phyloP scores from a whole-genome alignment of 2,888 invertebrate species.

The Pasiphila rectangulata region DNA sequence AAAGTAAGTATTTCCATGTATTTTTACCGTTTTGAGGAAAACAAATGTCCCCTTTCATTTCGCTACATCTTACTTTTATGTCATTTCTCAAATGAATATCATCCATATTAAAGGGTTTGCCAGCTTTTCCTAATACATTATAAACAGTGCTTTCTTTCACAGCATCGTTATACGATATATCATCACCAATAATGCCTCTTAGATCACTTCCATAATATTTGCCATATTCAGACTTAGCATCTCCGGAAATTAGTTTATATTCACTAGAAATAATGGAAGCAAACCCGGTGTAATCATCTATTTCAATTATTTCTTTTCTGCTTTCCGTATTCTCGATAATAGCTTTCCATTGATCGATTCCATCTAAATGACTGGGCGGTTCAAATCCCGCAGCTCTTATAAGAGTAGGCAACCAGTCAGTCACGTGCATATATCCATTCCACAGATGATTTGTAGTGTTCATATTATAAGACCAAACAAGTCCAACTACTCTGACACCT shows the following conservation, averaged over 20 bases:
- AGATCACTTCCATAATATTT: conserved; percentile 54
- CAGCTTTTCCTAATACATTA: conserved; percentile 42
- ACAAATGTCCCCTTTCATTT: conserved; percentile 38
- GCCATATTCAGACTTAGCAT: conserved; percentile 39
- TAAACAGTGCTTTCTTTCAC: conserved; percentile 49
- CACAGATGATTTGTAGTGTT: conserved; percentile 63
- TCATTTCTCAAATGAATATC: conserved; percentile 42
- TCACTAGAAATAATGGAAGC: conserved; percentile 51
- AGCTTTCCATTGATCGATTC: conserved; percentile 60
- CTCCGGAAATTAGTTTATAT: conserved; percentile 59
- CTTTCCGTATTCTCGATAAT: conserved; percentile 46
- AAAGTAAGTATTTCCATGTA: not conserved
- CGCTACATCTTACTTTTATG: conserved; percentile 45
- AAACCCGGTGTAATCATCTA: conserved; percentile 58
- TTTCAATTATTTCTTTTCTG: conserved; percentile 57
- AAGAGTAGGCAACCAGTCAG: conserved; percentile 91
- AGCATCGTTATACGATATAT: conserved; percentile 48
- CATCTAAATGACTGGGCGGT: conserved; percentile 53
- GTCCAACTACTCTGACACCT: conserved; percentile 86
- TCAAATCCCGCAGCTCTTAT: conserved; percentile 56
- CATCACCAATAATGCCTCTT: conserved; percentile 48
- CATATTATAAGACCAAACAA: conserved; percentile 82
- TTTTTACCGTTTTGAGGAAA: conserved; percentile 52
- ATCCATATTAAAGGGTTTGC: conserved; percentile 39
- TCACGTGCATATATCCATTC: conserved; percentile 85